These are phyloP conservation scores for Hippocampus abdominalis DNA, from an alignment of 2,113 vertebrate species.

Conservation along the genomic window DNA sequence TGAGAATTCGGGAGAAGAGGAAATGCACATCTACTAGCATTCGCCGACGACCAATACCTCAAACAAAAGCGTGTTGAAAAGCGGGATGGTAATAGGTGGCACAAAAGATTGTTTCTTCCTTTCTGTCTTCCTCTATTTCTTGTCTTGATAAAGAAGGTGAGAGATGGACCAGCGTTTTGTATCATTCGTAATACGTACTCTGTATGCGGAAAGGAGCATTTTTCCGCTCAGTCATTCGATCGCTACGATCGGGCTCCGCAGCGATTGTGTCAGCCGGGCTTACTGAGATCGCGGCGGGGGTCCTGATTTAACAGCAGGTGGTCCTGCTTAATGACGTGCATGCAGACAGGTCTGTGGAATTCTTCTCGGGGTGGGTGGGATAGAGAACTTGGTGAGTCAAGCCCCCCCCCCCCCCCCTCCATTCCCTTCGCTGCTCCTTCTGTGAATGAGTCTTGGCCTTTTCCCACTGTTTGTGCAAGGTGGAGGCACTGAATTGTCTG, in stretches of 20 bases:
- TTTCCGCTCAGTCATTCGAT: constrained; percentile 31
- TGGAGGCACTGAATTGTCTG: constrained; percentile 51
- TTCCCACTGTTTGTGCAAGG: constrained; percentile 64
- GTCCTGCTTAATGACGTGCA: constrained; percentile 64
- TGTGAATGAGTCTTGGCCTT: constrained; percentile 37
- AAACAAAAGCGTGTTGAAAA: neutral
- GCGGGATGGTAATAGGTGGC: neutral
- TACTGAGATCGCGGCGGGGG: constrained; percentile 58
- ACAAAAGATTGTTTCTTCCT: constrained; percentile 53
- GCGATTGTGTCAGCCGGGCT: constrained; percentile 48
- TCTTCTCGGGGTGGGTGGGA: constrained; percentile 58
- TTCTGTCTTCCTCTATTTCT: constrained; percentile 23
- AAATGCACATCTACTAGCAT: neutral
- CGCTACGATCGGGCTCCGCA: constrained; percentile 42
- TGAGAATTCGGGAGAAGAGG: constrained; percentile 21
- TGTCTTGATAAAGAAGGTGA: constrained; percentile 12
- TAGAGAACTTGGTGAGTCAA: constrained; percentile 43
- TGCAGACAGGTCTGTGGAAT: constrained; percentile 58
- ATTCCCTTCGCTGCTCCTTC: constrained; percentile 16
- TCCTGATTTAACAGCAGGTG: constrained; percentile 66
- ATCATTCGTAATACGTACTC: neutral
- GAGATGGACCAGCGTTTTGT: constrained; percentile 17
- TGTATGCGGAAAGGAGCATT: constrained; percentile 41
- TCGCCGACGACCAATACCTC: neutral
- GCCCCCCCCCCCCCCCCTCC: constrained; percentile 7